Conservation (phyloP, 2,888 invertebrate species). For the Seladonia tumulorum region DNA sequence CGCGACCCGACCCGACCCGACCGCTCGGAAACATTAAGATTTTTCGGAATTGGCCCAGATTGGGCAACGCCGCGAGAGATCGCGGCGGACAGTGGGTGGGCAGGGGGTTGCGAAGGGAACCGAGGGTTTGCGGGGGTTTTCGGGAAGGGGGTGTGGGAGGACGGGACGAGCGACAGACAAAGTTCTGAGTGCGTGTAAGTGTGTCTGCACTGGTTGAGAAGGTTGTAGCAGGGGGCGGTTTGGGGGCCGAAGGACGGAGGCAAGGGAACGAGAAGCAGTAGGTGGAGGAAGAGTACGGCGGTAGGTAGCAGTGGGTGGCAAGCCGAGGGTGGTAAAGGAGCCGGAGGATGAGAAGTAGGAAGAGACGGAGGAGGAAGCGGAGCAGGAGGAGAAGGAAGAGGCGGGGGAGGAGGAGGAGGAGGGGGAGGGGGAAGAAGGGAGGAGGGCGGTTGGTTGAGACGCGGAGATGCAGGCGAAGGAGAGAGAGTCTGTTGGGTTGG, state of each 20-base stretch:
- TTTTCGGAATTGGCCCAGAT: slow-evolving; percentile 78
- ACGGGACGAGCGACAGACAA: slow-evolving; percentile 45
- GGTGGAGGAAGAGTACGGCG: slow-evolving; percentile 69
- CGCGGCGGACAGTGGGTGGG: slow-evolving; percentile 71
- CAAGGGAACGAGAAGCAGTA: slow-evolving; percentile 64
- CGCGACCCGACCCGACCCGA: too few relatives aligned
- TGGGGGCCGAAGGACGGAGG: slow-evolving; percentile 67
- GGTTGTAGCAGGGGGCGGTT: slow-evolving; percentile 59
- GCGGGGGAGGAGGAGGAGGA: slow-evolving; percentile 66
- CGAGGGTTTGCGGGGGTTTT: not conserved
- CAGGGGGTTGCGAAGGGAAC: slow-evolving; percentile 8
- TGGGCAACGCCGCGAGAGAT: slow-evolving; percentile 72
- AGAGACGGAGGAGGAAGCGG: slow-evolving; percentile 63
- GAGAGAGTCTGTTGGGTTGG: slow-evolving; percentile 75
- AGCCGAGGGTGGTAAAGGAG: slow-evolving; percentile 70
- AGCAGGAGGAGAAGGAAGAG: slow-evolving; percentile 55
- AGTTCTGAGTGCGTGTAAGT: slow-evolving; percentile 64
- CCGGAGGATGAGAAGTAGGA: slow-evolving; percentile 56
- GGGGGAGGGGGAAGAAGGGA: slow-evolving; percentile 66
- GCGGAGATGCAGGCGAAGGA: slow-evolving; percentile 73
- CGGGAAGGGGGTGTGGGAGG: slow-evolving; percentile 29
- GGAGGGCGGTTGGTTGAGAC: slow-evolving; percentile 67
- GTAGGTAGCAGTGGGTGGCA: slow-evolving; percentile 74
- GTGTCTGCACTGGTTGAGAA: slow-evolving; percentile 66
- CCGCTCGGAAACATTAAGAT: slow-evolving; percentile 52